Conservation (phyloP, 2,113 vertebrate species). For the Anseranas semipalmata region DNA sequence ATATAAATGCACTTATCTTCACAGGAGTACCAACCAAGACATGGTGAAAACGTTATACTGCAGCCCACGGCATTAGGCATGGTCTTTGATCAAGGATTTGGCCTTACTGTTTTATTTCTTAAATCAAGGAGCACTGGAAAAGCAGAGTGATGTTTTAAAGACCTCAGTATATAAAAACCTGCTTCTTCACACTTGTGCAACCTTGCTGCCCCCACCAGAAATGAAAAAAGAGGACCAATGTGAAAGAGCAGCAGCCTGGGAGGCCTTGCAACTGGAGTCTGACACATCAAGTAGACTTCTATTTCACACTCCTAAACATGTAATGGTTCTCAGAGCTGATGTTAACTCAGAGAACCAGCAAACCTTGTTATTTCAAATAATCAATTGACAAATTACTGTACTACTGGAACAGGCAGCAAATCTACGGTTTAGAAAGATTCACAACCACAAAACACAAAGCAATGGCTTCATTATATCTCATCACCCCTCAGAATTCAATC, state of each 20-base stretch:
- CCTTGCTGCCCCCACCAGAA: not conserved
- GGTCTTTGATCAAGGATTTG: constrained; percentile 20
- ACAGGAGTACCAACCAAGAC: not conserved
- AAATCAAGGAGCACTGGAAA: constrained; percentile 39
- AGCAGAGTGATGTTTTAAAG: constrained; percentile 25
- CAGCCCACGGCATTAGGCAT: not conserved
- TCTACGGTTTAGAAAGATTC: not conserved
- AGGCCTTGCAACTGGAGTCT: not conserved
- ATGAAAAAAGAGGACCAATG: not conserved
- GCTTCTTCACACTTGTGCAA: not conserved
- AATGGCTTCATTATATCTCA: not conserved
- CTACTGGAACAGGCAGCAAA: not conserved
- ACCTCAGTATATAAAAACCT: not conserved
- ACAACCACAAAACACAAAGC: not conserved
- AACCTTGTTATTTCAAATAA: not conserved
- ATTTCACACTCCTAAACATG: not conserved
- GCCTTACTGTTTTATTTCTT: constrained; percentile 29
- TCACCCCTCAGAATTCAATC: not conserved
- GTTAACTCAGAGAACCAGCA: not conserved
- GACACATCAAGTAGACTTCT: not conserved
- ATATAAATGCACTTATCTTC: constrained; percentile 29
- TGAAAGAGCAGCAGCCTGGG: not conserved
- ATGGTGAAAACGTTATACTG: not conserved
- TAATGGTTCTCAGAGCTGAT: not conserved
- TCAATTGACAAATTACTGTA: not conserved